Evolutionary conservation across 2,113 vertebrate species (phyloP), one percentile per base, ranked within the genome.

Genomic region (Tautogolabrus adspersus): DNA sequence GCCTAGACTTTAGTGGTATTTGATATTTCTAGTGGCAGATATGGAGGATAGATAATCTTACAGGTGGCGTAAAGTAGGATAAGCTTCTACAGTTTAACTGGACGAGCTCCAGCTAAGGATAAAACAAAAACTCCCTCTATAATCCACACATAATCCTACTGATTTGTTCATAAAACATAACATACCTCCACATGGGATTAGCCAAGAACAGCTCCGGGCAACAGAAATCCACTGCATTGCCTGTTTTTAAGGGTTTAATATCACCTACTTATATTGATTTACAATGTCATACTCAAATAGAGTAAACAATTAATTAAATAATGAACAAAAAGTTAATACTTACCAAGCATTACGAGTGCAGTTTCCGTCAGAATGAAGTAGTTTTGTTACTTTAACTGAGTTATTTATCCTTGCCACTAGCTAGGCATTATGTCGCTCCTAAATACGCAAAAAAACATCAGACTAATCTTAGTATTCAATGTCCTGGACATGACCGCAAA

Each of bases 121-220:
- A 19, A 75, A 60, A 51, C 34, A 51, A 66, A 51, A 21, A 30
- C 30, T 58, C 66, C 67, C 46, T 7, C 49, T n/a, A 52, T 52
- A 52, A 52, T 52, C 49, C 49, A n/a, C 18, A 30, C 16, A 26
- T 71, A 51, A 71, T 71, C 66, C 75, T 12, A 1, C 42, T 26
- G 30, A 57, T 58, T 40, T 58, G 51, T 64, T 77, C 16, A 16
- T 12, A 63, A 38, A 44, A 71, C 26, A n/a, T 5, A 54, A 34
- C 18, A 0, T 37, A 23, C 57, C 49, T 49, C 40, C 51, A 56
- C 16, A 1, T 16, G 40, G 51, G 59, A 56, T 64, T 77, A n/a
- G n/a, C n/a, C 13, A 3, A 21, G 16, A 57, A 40, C 19, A 38
- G 58, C 66, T 57, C 8, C 7, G 23, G 49, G 38, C 49, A 38